Evolutionary conservation across 2,888 invertebrate species (phyloP).

Genomic region (Argyresthia goedartella): DNA sequence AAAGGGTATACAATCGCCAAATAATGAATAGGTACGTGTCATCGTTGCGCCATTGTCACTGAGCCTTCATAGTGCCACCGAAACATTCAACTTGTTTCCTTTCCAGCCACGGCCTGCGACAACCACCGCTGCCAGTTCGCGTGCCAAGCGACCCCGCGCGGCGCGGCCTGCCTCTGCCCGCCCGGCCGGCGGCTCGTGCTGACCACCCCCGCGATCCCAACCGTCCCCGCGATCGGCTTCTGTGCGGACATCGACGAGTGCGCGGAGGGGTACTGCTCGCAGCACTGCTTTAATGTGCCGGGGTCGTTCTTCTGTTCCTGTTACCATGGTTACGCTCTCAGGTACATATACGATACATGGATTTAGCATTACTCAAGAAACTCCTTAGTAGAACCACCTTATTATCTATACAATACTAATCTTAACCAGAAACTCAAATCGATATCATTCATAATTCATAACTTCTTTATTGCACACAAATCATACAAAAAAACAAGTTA

Average conservation of each 20-base stretch:
- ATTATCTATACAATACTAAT: no score
- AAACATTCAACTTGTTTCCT: no score
- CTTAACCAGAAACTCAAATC: no score
- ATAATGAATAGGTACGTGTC: no score
- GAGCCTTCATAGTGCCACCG: no score
- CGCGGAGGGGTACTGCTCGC: constrained; percentile 70
- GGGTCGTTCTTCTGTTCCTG: constrained; percentile 74
- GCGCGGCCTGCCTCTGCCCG: constrained; percentile 75
- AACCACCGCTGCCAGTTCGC: constrained; percentile 63
- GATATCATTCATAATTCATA: no score
- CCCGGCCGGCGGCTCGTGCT: constrained; percentile 71
- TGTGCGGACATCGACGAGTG: constrained; percentile 85
- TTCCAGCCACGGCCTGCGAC: constrained; percentile 47
- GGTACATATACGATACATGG: constrained; percentile 29
- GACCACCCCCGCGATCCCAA: constrained; percentile 19
- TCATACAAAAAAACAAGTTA: no score
- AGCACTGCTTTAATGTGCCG: constrained; percentile 69
- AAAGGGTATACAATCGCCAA: no score
- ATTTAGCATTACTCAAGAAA: no score
- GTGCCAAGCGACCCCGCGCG: constrained; percentile 76
- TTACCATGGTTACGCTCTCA: constrained; percentile 67
- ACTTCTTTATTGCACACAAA: no score
- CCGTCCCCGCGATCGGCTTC: constrained; percentile 52
- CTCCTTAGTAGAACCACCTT: no score
- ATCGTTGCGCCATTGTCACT: no score